These are phyloP conservation scores for Oreochromis spilurus DNA, from an alignment of 2,113 vertebrate genomes.

Conservation along the genomic window DNA sequence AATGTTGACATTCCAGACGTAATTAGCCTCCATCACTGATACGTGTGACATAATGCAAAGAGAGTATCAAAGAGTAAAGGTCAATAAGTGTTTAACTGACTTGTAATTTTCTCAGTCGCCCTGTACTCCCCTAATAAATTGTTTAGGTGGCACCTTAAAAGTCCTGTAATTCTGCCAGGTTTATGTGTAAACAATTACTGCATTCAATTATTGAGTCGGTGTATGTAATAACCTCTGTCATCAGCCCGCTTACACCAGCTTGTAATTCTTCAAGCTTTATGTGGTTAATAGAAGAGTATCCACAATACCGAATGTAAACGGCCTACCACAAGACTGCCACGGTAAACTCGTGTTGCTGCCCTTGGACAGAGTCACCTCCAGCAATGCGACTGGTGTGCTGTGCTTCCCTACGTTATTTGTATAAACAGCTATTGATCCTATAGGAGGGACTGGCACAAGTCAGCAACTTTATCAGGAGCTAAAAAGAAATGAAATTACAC, in stretches of 20 bases:
- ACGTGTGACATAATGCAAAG: not conserved
- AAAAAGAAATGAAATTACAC: conserved; percentile 73
- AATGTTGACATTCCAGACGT: not conserved
- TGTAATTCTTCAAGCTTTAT: conserved; percentile 30
- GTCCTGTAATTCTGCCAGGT: not conserved
- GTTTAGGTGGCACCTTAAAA: not conserved
- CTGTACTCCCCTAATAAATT: not conserved
- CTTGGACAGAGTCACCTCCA: conserved; percentile 63
- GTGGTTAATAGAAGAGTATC: conserved; percentile 44
- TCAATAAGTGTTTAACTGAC: not conserved
- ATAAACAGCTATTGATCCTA: conserved; percentile 74
- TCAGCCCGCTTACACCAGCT: not conserved
- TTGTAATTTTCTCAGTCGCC: not conserved
- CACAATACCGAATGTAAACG: not conserved
- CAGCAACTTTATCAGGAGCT: conserved; percentile 77
- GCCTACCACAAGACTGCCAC: not conserved
- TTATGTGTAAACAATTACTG: conserved; percentile 32
- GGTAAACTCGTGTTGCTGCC: conserved; percentile 19
- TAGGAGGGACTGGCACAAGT: conserved; percentile 67
- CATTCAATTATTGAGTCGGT: not conserved
- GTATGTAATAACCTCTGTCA: conserved; percentile 32
- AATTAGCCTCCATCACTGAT: not conserved
- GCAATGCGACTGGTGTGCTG: conserved; percentile 13
- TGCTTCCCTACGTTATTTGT: conserved; percentile 59
- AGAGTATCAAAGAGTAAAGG: not conserved